These are phyloP conservation scores for Ptilorrhoa leucosticta DNA, from an alignment of 2,113 vertebrate species.

Conservation along the genomic window DNA sequence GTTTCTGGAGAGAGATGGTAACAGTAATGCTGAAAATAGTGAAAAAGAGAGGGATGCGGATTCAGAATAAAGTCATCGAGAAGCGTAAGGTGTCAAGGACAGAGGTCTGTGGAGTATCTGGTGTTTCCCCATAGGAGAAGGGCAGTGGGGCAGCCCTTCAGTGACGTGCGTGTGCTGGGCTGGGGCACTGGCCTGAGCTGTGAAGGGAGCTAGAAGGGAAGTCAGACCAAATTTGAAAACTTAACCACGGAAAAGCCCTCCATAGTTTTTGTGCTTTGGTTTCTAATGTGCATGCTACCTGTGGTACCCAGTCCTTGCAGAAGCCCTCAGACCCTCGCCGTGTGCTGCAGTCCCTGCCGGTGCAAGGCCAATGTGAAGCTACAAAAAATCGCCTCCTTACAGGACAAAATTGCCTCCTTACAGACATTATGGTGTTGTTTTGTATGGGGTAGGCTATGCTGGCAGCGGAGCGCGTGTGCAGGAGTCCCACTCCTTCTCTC, in stretches of 20 bases:
- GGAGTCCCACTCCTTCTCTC: background rate
- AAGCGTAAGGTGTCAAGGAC: background rate
- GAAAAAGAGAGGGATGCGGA: background rate
- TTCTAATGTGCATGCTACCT: background rate
- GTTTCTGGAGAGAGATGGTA: background rate
- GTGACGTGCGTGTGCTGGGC: background rate
- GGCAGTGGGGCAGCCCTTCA: background rate
- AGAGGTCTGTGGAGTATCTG: background rate
- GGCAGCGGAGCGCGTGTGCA: background rate
- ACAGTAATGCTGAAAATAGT: background rate
- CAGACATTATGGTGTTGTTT: background rate
- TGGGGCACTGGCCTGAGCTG: background rate
- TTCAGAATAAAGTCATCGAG: background rate
- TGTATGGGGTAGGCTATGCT: background rate
- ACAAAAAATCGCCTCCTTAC: too few relatives aligned
- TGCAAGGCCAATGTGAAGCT: rapidly evolving
- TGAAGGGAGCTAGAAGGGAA: background rate
- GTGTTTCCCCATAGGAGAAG: background rate
- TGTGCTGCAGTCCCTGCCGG: rapidly evolving
- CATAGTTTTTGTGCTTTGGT: background rate
- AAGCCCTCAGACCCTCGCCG: rapidly evolving
- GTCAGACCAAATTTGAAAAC: background rate
- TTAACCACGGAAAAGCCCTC: background rate
- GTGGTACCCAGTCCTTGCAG: background rate
- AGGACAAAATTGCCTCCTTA: background rate